Percentiles rank a stretch among this genome's conserved stretches.
Evolutionary conservation across 1,140 invertebrate genomes (phyloP).

Genomic region (Euschistus heros): DNA sequence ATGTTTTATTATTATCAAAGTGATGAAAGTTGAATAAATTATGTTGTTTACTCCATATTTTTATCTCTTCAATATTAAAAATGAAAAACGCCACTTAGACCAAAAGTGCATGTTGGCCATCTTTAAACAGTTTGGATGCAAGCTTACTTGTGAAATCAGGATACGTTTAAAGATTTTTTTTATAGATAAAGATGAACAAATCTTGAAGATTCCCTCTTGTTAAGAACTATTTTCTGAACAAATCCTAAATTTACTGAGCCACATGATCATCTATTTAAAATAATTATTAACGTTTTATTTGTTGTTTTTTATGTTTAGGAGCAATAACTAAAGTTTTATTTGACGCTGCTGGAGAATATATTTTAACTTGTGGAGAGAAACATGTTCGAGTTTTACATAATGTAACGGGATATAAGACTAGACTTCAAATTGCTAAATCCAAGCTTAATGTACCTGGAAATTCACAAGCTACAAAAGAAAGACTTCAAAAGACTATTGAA

Average conservation of each 20-base stretch:
- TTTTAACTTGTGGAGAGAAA: slow-evolving; percentile 65
- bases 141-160: no score
- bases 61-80: no score
- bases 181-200: no score
- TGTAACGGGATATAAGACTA: slow-evolving; percentile 60
- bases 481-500: slow-evolving; percentile 55
- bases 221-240: no score
- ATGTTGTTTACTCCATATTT: neutral
- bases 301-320: slow-evolving; percentile 40
- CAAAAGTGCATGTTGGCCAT: no score
- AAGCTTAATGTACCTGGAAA: slow-evolving; percentile 47
- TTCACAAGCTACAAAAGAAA: slow-evolving; percentile 52
- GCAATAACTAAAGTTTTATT: slow-evolving; percentile 56
- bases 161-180: no score
- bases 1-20: neutral
- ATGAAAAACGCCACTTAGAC: no score
- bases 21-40: neutral
- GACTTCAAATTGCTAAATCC: slow-evolving; percentile 50
- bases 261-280: no score
- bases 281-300: no score
- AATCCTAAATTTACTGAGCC: no score
- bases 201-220: no score
- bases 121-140: no score
- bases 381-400: slow-evolving; percentile 72
- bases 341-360: slow-evolving; percentile 57